Evolutionary conservation across 2,113 vertebrate species (phyloP), one percentile per base, ranked within the genome.

Genomic region (Chauna torquata): DNA sequence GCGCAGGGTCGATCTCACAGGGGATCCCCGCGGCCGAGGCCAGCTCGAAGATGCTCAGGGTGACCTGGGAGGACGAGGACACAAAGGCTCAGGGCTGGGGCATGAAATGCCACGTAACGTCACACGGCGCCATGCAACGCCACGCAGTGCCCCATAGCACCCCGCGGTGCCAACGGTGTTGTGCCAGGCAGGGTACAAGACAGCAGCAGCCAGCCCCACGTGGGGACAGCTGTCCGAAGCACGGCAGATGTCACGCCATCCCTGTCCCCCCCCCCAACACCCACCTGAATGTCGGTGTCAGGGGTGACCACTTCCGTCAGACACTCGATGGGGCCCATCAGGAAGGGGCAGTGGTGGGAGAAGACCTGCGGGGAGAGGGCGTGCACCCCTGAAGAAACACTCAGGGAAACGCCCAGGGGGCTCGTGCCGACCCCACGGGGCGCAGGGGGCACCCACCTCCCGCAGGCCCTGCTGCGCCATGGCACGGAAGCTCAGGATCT

Each of bases 211-310:
- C 54, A 11, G 62, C 36, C 44, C 59, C 12, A 20, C 20, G 2
- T 8, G 47, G n/a, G 52, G 47, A 81, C 47, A 40, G 38, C 19
- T n/a, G n/a, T 15, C 23, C 40, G 57, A 19, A 42, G 30, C 27
- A 4, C 25, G 5, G 12, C 28, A 42, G 42, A 28, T 40, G 57
- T 25, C 77, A 61, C 50, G 7, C 1, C 0, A 4, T 30, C 86
- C 72, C 44, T 1, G 2, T 24, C 54, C 18, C 24, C 2, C 5
- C 20, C 23, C 0, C n/a, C n/a, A n/a, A 10, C 28, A 6, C 86
- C 82, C 97, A 99, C 99, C 99, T 99, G 98, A 90, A 99, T 99
- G 91, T 99, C 99, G 3, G 98, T 98, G 66, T 99, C 99, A 0
- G 98, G 97, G 27, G 97, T 97, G 69, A 99, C 96, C n/a, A 96